Base-by-base conservation (phyloP, 2,888 invertebrate species). In the Trichopoda pennipes region DNA sequence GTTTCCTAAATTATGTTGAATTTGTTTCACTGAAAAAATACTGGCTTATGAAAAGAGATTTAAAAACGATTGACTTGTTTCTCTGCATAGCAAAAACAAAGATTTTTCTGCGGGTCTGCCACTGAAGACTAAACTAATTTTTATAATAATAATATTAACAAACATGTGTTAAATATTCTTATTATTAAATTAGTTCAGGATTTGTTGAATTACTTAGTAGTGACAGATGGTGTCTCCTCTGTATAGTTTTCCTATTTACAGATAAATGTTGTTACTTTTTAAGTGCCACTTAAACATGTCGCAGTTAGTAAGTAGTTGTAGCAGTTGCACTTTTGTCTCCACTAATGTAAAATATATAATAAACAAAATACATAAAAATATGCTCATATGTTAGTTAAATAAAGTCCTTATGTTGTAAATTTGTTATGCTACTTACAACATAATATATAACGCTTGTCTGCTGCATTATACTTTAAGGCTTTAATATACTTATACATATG, bases 231-330 rank as follows among this genome's bases (percentile, higher is more conserved):
- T 28, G 28, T 28, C 28, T 44, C 3, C 6, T 53, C 21, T 58
- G 38, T 49, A 70, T 51, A 68, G 58, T 19, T 75, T 42, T 42
- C 60, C n/a, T 47, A 64, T 51, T 60, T 28, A 38, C 47, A 38
- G 28, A 38, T 55, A 51, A 78, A 72, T 79, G 16, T 38, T 35
- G 21, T 51, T 42, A 28, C 38, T n/a, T 78, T 78, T 53, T 66
- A 74, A 80, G 79, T 80, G 61, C 38, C 68, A 74, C 79, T 80
- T 74, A 80, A 80, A 68, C 68, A 21, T 68, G 79, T 63, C 73
- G 61, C 49, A 80, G 61, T 80, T 61, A 55, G 56, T 60, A 51
- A 66, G 73, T 51, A 49, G 66, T 51, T 6, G 49, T 8, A n/a
- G 61, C 47, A 19, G 44, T 66, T 38, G 58, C 14, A 38, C 2